phyloP scores from a whole-genome alignment of 64 coral and sea anemone genomes.

The Dendronephthya gigantea region DNA sequence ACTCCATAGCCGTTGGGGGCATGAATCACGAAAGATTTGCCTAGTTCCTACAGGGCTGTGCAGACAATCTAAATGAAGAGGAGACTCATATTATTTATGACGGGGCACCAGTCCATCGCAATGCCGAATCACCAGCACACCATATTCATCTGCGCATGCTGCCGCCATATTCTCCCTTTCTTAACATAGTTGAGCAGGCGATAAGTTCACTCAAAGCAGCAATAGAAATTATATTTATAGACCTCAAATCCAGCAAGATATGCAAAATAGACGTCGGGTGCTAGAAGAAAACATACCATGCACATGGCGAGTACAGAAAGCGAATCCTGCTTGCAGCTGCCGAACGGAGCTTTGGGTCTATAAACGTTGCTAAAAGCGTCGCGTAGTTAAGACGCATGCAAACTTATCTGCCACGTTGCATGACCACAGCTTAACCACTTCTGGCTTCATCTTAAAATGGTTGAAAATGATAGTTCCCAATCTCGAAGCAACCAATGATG shows the following conservation, averaged over 20 bases:
- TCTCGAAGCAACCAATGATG: neutral
- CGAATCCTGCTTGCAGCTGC: constrained; percentile 9
- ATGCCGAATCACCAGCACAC: neutral
- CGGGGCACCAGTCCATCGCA: neutral
- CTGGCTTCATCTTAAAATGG: no score
- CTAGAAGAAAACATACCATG: constrained; percentile 1
- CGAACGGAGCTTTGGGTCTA: constrained; percentile 19
- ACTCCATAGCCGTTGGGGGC: neutral
- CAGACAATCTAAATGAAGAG: neutral
- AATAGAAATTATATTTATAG: constrained; percentile 15
- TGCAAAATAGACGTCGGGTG: neutral
- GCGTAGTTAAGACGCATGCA: constrained; percentile 22
- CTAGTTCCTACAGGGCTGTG: neutral
- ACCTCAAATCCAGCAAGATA: constrained; percentile 1
- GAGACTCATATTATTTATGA: neutral
- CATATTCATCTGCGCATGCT: constrained; percentile 22
- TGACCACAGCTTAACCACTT: no score
- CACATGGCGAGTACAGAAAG: neutral
- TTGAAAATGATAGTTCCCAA: no score
- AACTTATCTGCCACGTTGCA: constrained; percentile 29
- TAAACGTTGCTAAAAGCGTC: neutral
- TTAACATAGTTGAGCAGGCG: constrained; percentile 37
- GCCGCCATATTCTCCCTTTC: constrained; percentile 27
- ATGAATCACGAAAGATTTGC: constrained; percentile 7
- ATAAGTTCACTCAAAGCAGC: constrained; percentile 6